phyloP scores from a whole-genome alignment of 2,888 invertebrate genomes.

The Phyto melanocephala region DNA sequence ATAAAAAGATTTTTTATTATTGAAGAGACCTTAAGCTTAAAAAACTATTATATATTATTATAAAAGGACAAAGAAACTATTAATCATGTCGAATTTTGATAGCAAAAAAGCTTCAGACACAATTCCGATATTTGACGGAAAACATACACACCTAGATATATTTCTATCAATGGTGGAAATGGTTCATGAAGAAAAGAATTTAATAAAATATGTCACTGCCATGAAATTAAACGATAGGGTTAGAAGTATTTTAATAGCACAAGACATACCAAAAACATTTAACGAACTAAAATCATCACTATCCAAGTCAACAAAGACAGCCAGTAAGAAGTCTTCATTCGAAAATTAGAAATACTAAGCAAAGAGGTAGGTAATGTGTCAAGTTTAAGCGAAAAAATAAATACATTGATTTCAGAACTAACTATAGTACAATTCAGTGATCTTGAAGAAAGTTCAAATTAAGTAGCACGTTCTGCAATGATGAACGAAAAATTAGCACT shows the following conservation, averaged over 20 bases:
- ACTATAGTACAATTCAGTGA: neutral
- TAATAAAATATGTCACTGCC: constrained; percentile 23
- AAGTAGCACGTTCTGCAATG: too few species aligned
- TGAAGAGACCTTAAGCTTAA: too few species aligned
- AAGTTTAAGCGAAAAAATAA: neutral
- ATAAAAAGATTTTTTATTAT: too few species aligned
- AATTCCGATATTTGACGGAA: constrained; percentile 1
- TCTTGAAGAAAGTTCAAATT: too few species aligned
- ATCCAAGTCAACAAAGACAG: neutral
- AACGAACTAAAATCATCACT: neutral
- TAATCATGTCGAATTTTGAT: neutral
- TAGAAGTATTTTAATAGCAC: neutral
- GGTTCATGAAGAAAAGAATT: neutral
- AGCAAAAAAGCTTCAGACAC: neutral
- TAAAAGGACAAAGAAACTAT: neutral
- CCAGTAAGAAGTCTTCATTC: neutral
- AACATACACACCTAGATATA: neutral
- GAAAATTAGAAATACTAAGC: neutral
- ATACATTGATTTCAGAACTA: neutral
- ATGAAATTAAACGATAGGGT: too few species aligned
- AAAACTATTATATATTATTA: too few species aligned
- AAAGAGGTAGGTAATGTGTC: neutral
- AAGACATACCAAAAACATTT: neutral
- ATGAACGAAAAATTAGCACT: neutral
- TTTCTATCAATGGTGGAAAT: constrained; percentile 5